Conservation (phyloP, 1,140 invertebrate species). For the Mamestra configurata region DNA sequence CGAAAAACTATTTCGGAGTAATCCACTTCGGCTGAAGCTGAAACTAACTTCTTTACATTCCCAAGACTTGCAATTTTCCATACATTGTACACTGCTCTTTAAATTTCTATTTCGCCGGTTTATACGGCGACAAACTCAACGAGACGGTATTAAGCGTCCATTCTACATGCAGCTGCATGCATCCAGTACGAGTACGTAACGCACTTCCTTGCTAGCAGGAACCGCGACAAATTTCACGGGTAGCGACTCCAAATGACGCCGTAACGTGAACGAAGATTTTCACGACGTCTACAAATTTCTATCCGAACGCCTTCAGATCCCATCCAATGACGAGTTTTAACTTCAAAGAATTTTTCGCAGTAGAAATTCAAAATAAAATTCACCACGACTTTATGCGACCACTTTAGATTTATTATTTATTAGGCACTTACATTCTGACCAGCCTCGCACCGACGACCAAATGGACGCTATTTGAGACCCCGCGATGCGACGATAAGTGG, state of each 20-base stretch:
- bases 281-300: slow-evolving; percentile 77
- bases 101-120: slow-evolving; percentile 47
- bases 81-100: slow-evolving; percentile 38
- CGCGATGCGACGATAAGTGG: slow-evolving; percentile 64
- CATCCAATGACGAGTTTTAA: slow-evolving; percentile 69
- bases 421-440: slow-evolving; percentile 40
- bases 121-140: slow-evolving; percentile 45
- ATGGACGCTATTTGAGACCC: slow-evolving; percentile 34
- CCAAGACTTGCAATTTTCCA: slow-evolving; percentile 38
- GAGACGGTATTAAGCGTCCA: slow-evolving; percentile 49
- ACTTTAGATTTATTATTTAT: slow-evolving; percentile 54
- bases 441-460: neutral
- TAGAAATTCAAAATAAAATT: slow-evolving; percentile 46
- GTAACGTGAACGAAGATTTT: slow-evolving; percentile 78
- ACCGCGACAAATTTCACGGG: slow-evolving; percentile 84
- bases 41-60: slow-evolving; percentile 28
- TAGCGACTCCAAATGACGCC: slow-evolving; percentile 80
- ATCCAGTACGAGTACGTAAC: slow-evolving; percentile 42
- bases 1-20: neutral
- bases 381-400: slow-evolving; percentile 13
- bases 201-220: slow-evolving; percentile 53
- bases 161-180: slow-evolving; percentile 53
- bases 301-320: slow-evolving; percentile 72
- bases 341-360: slow-evolving; percentile 58
- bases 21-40: neutral